phyloP scores from a whole-genome alignment of 2,113 vertebrate species.

The Malaclemys terrapin region DNA sequence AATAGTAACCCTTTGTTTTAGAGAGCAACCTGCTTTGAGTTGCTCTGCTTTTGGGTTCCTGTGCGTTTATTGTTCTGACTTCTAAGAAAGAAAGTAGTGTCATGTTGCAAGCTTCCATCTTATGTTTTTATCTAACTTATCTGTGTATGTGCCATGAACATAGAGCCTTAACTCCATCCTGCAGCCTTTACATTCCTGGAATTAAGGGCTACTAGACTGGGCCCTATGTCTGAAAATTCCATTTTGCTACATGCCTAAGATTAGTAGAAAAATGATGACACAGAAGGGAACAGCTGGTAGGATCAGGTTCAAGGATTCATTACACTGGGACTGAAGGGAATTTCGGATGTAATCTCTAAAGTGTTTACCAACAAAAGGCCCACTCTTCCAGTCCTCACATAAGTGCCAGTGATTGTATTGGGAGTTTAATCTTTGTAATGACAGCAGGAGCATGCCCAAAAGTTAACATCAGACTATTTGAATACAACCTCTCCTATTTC shows the following conservation, averaged over 20 bases:
- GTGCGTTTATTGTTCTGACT: background rate
- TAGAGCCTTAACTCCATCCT: background rate
- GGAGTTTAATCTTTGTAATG: background rate
- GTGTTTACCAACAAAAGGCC: background rate
- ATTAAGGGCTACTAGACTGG: background rate
- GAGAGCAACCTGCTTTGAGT: background rate
- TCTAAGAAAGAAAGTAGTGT: background rate
- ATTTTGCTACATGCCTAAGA: background rate
- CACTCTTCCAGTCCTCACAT: background rate
- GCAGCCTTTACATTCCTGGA: background rate
- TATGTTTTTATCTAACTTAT: background rate
- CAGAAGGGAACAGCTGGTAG: no score
- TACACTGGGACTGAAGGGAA: no score
- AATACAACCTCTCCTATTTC: background rate
- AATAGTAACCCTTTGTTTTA: background rate
- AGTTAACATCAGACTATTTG: background rate
- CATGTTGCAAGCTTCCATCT: background rate
- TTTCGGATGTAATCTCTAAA: no score
- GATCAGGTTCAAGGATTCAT: no score
- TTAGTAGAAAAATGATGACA: no score
- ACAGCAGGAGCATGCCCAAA: background rate
- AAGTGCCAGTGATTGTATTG: background rate
- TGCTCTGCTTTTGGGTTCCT: background rate
- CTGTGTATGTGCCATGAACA: background rate
- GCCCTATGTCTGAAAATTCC: background rate